Evolutionary conservation across 2,797 vertebrate species (phyloP).

Genomic region (Oophaga sylvatica): DNA sequence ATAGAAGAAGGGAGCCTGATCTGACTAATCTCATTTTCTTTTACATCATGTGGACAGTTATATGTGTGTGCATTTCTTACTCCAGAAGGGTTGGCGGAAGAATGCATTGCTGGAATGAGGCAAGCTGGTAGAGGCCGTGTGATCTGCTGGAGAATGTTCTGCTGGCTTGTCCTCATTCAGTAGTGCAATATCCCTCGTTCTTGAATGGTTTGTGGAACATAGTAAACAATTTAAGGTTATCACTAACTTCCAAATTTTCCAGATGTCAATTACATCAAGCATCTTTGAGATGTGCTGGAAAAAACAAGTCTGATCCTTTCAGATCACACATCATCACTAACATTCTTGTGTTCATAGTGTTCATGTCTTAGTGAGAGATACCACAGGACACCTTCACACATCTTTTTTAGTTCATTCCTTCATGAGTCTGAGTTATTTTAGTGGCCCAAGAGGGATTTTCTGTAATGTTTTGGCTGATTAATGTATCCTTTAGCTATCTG

Average conservation of each 20-base stretch:
- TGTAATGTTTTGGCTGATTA: neutral
- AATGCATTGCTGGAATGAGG: too few species aligned
- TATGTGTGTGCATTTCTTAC: too few species aligned
- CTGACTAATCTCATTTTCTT: too few species aligned
- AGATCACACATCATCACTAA: neutral
- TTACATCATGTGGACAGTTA: too few species aligned
- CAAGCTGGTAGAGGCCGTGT: too few species aligned
- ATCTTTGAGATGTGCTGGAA: neutral
- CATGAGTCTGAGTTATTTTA: neutral
- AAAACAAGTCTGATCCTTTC: neutral
- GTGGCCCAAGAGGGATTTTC: neutral
- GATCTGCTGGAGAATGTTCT: too few species aligned
- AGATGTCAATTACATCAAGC: neutral
- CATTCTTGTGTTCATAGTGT: too few species aligned
- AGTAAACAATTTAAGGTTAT: neutral
- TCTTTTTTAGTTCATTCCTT: neutral
- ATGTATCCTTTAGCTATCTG: neutral
- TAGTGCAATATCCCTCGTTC: neutral
- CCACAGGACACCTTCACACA: neutral
- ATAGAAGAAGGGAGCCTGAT: too few species aligned
- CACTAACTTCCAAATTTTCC: neutral
- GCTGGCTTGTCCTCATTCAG: neutral
- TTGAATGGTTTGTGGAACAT: neutral
- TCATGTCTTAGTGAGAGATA: neutral
- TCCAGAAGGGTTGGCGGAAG: too few species aligned